phyloP scores from a whole-genome alignment of 64 coral and sea anemone species.

The Actinia equina region DNA sequence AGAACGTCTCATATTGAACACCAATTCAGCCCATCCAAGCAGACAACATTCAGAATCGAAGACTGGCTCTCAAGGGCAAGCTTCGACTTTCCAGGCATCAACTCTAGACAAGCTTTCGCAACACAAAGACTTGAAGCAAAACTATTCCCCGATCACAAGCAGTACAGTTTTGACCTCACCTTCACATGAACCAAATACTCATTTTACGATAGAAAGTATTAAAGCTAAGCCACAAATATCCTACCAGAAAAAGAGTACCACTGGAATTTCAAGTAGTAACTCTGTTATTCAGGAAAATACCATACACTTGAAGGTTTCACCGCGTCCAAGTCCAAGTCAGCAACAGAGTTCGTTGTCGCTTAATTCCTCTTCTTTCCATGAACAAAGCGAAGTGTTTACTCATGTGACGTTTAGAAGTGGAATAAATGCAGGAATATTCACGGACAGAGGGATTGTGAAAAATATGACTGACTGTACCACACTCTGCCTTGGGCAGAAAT shows the following conservation, averaged over 20 bases:
- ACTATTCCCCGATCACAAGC: not conserved
- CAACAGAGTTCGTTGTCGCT: not conserved
- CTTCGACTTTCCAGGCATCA: not conserved
- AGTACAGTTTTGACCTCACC: not conserved
- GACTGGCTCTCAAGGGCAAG: not conserved
- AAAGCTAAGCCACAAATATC: not conserved
- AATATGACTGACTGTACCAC: conserved; percentile 67
- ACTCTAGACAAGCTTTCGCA: not conserved
- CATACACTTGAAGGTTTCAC: not conserved
- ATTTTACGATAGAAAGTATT: not conserved
- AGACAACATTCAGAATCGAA: not conserved
- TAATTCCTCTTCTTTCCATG: not conserved
- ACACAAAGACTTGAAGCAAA: not conserved
- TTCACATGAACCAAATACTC: not conserved
- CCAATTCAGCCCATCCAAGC: not conserved
- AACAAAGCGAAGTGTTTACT: conserved; percentile 68
- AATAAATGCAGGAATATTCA: conserved; percentile 67
- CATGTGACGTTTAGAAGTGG: conserved; percentile 77
- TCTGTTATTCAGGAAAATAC: not conserved
- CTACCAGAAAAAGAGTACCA: not conserved
- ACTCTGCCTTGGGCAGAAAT: conserved; percentile 45
- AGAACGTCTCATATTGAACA: not conserved
- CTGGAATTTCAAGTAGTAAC: not conserved
- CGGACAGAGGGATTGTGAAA: conserved; percentile 50
- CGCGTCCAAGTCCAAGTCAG: not conserved